Evolutionary conservation across 1,140 invertebrate genomes (phyloP), one percentile per base, ranked within the genome.

Genomic region (Bombus superbus): DNA sequence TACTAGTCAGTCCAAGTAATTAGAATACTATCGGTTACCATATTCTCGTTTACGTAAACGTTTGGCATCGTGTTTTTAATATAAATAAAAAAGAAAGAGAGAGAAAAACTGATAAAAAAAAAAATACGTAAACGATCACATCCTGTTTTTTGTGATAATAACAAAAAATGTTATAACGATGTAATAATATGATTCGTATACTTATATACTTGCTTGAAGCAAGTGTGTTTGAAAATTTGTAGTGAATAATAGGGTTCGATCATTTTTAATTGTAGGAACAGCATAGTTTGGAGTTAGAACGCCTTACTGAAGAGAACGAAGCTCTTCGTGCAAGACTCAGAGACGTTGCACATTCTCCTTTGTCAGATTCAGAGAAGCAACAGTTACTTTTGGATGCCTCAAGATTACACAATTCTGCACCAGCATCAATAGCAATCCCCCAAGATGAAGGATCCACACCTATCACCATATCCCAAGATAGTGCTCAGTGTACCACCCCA

Each of bases 331-430:
- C 96, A 92, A 96, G 97, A 88, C 96, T 98, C 87, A 96, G 97
- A 85, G 97, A 97, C 93, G 97, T 98, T 74, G 97, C 97, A 66
- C 97, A 97, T 94, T 97, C 97, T 84, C 97, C 97, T 83, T 94
- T 98, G 71, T 97, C 97, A n/a, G 97, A 98, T 95, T 97, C 97
- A 88, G 97, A 98, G 94, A 98, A 98, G 93, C 96, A 97, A 88
- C 97, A 97, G 92, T 95, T 98, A 87, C 95, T 97, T 88, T 95
- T 97, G 89, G 97, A 97, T 91, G 96, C 96, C 18, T 96, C 97
- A 86, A 96, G 97, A 86, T 95, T 96, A 86, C 96, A 97, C 87
- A 96, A 96, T 94, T 96, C 96, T 62, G 96, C 96, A 53, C 96
- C 96, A 83, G 96, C 96, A 82, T 96, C 96, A 9, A 96, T 97